A percentile compares a stretch with the other conserved stretches of the same genome.
Evolutionary conservation across 2,888 invertebrate genomes (phyloP).

Genomic region (Siphonodentalium dalli): DNA sequence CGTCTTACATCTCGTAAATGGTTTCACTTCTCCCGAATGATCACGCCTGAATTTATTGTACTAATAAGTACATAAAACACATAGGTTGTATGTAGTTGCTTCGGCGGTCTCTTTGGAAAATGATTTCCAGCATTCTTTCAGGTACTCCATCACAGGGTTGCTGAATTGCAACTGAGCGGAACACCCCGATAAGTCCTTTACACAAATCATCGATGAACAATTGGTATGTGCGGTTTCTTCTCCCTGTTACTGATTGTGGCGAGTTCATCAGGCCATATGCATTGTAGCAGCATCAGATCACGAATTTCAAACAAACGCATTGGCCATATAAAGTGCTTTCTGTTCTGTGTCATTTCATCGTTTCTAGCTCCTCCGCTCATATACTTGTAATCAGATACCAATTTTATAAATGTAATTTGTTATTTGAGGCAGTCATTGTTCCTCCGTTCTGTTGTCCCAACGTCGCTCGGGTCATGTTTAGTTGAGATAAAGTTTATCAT

Average conservation of each 20-base stretch:
- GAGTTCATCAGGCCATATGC: too few relatives aligned
- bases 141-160: constrained; percentile 4
- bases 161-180: neutral
- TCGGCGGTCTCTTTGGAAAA: constrained; percentile 10
- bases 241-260: too few relatives aligned
- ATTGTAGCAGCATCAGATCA: too few relatives aligned
- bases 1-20: too few relatives aligned
- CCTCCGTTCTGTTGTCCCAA: neutral
- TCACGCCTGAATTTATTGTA: constrained; percentile 6
- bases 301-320: too few relatives aligned
- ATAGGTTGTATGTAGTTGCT: constrained; percentile 11
- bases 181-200: constrained; percentile 11
- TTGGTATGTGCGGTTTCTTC: too few relatives aligned
- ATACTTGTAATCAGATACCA: constrained; percentile 20
- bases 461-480: constrained; percentile 8
- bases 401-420: constrained; percentile 5
- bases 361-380: constrained; percentile 28
- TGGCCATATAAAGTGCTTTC: too few relatives aligned
- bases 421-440: constrained; percentile 2
- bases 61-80: constrained; percentile 15
- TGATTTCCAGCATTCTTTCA: constrained; percentile 13
- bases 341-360: constrained; percentile 23
- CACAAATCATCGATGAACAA: constrained; percentile 10
- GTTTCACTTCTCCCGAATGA: neutral
- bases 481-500: constrained; percentile 22